These are phyloP conservation scores for Hydropsyche tenuis DNA, from an alignment of 1,140 invertebrate species.

Conservation along the genomic window DNA sequence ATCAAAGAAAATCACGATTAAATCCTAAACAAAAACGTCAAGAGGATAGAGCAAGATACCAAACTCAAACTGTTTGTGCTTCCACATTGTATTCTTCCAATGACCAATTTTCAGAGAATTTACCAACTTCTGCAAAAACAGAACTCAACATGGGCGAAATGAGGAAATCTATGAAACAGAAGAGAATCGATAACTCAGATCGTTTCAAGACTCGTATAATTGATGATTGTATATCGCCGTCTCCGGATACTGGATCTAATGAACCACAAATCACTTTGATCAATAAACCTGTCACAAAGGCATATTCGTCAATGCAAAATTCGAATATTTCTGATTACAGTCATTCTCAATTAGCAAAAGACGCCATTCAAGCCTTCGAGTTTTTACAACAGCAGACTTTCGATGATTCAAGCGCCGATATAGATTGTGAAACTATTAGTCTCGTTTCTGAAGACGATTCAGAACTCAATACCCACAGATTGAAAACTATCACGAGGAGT, in stretches of 20 bases:
- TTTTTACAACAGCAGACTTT: constrained; percentile 36
- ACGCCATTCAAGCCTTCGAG: constrained; percentile 31
- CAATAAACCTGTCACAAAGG: not conserved
- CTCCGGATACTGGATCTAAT: constrained; percentile 41
- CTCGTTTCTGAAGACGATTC: constrained; percentile 68
- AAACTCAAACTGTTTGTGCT: constrained; percentile 68
- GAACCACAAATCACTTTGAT: not conserved
- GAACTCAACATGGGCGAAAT: constrained; percentile 59
- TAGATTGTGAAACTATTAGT: constrained; percentile 71
- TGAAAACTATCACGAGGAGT: constrained; percentile 59
- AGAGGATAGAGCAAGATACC: constrained; percentile 72
- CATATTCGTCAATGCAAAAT: not conserved
- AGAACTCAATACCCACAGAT: constrained; percentile 61
- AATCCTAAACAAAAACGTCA: constrained; percentile 74
- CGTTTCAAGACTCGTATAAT: constrained; percentile 70
- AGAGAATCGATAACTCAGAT: constrained; percentile 66
- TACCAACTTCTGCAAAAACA: constrained; percentile 52
- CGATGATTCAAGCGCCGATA: constrained; percentile 40
- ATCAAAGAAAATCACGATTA: constrained; percentile 53
- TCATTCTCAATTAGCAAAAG: constrained; percentile 33
- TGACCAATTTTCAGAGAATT: not conserved
- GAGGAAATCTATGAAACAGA: constrained; percentile 64
- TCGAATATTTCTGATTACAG: constrained; percentile 31
- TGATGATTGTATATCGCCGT: constrained; percentile 59
- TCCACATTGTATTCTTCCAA: constrained; percentile 41